Base-by-base conservation (phyloP, 2,888 invertebrate species). In the Unio delphinus region DNA sequence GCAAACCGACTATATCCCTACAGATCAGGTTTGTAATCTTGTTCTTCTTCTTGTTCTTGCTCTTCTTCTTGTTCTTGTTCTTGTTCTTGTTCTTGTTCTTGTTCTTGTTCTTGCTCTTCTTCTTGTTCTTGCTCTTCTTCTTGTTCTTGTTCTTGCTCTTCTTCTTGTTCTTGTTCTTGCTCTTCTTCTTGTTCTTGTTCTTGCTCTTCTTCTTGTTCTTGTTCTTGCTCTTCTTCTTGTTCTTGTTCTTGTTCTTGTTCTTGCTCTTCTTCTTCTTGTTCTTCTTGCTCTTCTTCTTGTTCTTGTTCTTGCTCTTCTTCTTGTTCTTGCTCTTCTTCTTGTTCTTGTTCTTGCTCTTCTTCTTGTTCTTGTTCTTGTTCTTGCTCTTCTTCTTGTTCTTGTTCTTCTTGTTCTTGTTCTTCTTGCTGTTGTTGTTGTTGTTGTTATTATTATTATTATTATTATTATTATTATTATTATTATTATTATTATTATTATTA, bases 1-100 rank as follows among this genome's bases (percentile, higher is more conserved):
- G 76, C 91, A 92, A 71, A 82, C 90, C 0, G 92, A 93, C 72
- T 95, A 95, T 84, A 90, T 93, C 28, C 95, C 95, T 2, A 92
- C 93, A 11, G 94, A 94, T 72, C 90, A 91, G 86, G 90, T 90
- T 73, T 78, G 76, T 69, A 65, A 7, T 66, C 54, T 54, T 66
- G 55, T 59, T 28, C 45, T 62, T 34, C 1, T 34, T 34, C 54
- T 54, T 66, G 55, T 59, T 28, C 45, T 62, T 34, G 23, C 1
- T 34, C 7, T 28, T 2, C 30, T 30, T 30, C 28, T 28, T 28
- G 28, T 20, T 2, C 26, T 61, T 23, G 2, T 23, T n/a, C 20
- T 26, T 61, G n/a, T 1, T 61, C 3, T 20, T 23, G n/a, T 23
- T 23, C 3, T 61, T 61, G 18, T 57, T 57, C 3, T 3, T 23